Conservation (phyloP, 2,888 invertebrate genomes). For the Sarcophaga variegata region DNA sequence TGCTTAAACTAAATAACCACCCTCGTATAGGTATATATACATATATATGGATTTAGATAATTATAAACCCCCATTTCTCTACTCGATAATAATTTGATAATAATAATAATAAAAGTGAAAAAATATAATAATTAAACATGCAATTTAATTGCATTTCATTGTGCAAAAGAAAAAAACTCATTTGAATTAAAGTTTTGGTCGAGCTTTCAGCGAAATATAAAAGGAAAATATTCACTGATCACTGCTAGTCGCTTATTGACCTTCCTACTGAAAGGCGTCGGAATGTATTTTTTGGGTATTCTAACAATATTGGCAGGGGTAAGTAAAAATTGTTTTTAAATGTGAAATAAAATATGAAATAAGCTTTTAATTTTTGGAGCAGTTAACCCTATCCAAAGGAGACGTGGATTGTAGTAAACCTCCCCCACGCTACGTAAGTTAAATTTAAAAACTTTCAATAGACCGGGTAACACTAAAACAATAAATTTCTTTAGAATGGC, state of each 20-base stretch:
- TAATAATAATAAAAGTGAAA: background rate
- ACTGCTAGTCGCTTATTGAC: slow-evolving; percentile 6
- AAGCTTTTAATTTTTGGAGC: slow-evolving; percentile 24
- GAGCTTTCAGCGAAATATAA: background rate
- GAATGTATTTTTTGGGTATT: slow-evolving; percentile 16
- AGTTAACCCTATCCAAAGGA: slow-evolving; percentile 31
- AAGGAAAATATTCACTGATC: background rate
- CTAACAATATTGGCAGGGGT: slow-evolving; percentile 37
- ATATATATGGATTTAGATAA: background rate
- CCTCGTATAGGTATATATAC: no score
- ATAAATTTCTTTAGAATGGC: slow-evolving; percentile 13
- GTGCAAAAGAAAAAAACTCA: background rate
- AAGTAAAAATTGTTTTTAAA: background rate
- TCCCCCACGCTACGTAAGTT: slow-evolving; percentile 44
- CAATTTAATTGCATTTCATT: slow-evolving; percentile 41
- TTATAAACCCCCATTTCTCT: background rate
- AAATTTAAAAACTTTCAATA: background rate
- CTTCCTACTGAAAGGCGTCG: slow-evolving; percentile 17
- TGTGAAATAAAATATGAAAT: background rate
- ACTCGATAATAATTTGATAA: background rate
- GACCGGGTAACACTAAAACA: background rate
- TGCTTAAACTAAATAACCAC: no score
- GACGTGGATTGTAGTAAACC: slow-evolving; percentile 47
- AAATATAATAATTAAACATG: slow-evolving; percentile 29
- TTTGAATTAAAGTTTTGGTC: background rate